These are phyloP conservation scores for Hirtodrosophila histrioides DNA, from an alignment of 2,888 invertebrate genomes.

Conservation along the genomic window DNA sequence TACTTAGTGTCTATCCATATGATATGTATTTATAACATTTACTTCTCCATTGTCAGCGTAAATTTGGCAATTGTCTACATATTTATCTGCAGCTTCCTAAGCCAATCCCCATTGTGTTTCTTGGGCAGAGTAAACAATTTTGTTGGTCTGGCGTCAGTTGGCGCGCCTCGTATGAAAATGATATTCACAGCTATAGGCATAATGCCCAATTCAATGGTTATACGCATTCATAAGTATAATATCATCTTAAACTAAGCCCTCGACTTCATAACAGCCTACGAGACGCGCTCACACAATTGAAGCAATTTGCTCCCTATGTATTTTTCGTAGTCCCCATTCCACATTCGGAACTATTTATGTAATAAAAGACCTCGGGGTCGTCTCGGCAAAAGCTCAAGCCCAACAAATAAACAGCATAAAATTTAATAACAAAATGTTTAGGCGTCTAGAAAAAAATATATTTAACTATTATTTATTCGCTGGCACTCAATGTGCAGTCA, in stretches of 20 bases:
- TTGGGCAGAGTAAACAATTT: conserved; percentile 36
- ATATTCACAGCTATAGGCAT: conserved; percentile 17
- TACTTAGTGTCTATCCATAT: too few relatives aligned
- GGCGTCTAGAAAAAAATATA: conserved; percentile 47
- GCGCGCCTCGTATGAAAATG: conserved; percentile 6
- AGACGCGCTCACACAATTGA: conserved; percentile 55
- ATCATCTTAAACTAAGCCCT: conserved; percentile 55
- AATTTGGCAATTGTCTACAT: conserved; percentile 13
- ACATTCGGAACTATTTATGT: conserved; percentile 38
- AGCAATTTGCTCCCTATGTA: conserved; percentile 59
- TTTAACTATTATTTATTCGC: conserved; percentile 78
- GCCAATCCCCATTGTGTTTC: conserved; percentile 18
- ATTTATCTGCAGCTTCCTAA: conserved; percentile 6
- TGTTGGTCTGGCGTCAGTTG: conserved; percentile 34
- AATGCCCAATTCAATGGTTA: conserved; percentile 31
- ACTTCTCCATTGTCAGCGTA: conserved; percentile 16
- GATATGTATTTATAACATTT: too few relatives aligned
- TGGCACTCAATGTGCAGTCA: conserved; percentile 48
- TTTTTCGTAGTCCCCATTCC: conserved; percentile 11
- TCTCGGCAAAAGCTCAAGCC: conserved; percentile 21
- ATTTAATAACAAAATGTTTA: conserved; percentile 76
- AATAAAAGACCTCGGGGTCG: conserved; percentile 43
- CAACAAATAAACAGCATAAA: conserved; percentile 72
- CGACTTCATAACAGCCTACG: conserved; percentile 34
- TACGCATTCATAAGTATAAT: conserved; percentile 33